These are phyloP conservation scores for Dryobotodes eremita DNA, from an alignment of 2,888 invertebrate species.

Conservation along the genomic window DNA sequence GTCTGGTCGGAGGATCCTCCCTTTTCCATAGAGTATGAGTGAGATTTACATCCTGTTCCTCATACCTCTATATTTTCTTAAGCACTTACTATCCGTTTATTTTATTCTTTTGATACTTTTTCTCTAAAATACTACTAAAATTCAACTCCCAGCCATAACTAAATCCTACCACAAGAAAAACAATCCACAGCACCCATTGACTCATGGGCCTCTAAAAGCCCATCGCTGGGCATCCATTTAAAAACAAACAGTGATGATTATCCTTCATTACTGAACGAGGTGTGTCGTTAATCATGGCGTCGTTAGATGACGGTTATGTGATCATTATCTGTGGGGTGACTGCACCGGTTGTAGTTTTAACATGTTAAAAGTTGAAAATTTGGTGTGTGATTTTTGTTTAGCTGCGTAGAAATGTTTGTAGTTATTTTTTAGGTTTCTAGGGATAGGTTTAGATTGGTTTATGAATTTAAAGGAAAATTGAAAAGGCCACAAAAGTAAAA, in stretches of 20 bases:
- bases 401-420: background rate
- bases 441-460: background rate
- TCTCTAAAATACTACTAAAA: background rate
- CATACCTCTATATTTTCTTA: too few species aligned
- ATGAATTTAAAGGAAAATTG: background rate
- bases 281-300: constrained; percentile 80
- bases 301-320: constrained; percentile 76
- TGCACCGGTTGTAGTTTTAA: constrained; percentile 29
- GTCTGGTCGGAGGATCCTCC: too few species aligned
- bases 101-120: background rate
- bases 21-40: too few species aligned
- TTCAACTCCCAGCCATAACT: background rate
- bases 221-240: constrained; percentile 60
- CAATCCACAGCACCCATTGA: background rate
- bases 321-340: constrained; percentile 76
- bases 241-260: constrained; percentile 87
- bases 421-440: background rate
- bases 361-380: background rate
- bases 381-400: constrained; percentile 1
- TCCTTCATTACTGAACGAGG: constrained; percentile 86
- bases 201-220: constrained; percentile 56
- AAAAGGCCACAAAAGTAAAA: background rate
- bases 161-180: background rate
- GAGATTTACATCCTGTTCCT: too few species aligned
- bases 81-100: background rate